Evolutionary conservation across 2,113 vertebrate species (phyloP).

Genomic region (Electrona antarctica): DNA sequence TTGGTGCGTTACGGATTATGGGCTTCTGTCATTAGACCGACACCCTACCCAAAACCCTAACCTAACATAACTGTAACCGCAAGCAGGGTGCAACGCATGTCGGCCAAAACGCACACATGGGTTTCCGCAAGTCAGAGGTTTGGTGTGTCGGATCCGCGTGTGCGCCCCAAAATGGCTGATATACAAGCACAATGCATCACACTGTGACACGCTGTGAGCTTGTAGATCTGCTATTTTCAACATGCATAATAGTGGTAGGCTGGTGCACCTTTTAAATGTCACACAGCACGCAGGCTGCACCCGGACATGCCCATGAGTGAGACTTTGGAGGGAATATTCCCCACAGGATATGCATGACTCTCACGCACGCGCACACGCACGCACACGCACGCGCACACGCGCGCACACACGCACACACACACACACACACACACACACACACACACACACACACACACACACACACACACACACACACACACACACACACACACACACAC

Average conservation of each 20-base stretch:
- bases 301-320: conserved; percentile 48
- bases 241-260: conserved; percentile 11
- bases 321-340: conserved; percentile 23
- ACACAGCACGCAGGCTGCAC: conserved; percentile 35
- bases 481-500: neutral
- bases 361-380: neutral
- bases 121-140: no score
- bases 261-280: conserved; percentile 59
- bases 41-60: no score
- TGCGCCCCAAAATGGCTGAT: no score
- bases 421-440: neutral
- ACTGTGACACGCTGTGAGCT: no score
- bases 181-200: no score
- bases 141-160: no score
- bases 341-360: conserved; percentile 24
- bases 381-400: neutral
- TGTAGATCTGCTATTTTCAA: no score
- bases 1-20: conserved; percentile 2
- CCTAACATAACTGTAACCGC: no score
- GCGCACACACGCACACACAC: neutral
- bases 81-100: no score
- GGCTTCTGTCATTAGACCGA: no score
- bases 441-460: no score
- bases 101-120: no score
- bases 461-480: conserved; percentile 6